A percentile compares a stretch with the other conserved stretches of the same genome.
These are phyloP conservation scores for Limanda limanda DNA, from an alignment of 2,113 vertebrate species.

Conservation along the genomic window DNA sequence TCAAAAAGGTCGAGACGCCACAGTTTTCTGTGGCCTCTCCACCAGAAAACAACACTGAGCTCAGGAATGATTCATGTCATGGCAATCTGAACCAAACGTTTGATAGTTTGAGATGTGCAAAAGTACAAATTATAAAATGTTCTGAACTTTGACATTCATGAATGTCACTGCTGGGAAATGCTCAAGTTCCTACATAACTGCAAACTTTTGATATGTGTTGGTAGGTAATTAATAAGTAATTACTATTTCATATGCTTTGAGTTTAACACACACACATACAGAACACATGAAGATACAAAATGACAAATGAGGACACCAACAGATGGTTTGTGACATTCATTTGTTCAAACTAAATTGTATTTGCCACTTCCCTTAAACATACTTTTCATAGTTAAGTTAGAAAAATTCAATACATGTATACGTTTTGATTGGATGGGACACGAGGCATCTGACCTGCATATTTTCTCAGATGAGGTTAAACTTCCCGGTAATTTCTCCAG, in stretches of 20 bases:
- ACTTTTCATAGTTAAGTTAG: conserved; percentile 14
- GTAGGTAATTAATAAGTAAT: conserved; percentile 22
- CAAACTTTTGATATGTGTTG: conserved; percentile 1
- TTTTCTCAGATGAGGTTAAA: conserved; percentile 55
- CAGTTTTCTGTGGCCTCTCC: conserved; percentile 63
- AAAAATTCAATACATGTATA: neutral
- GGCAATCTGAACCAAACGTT: conserved; percentile 36
- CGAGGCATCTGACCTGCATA: conserved; percentile 51
- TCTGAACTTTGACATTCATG: conserved; percentile 36
- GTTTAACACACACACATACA: neutral
- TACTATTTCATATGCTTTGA: neutral
- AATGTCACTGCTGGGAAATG: conserved; percentile 17
- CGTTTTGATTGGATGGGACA: conserved; percentile 47
- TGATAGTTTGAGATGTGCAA: conserved; percentile 54
- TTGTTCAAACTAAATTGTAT: conserved; percentile 4
- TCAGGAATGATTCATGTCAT: conserved; percentile 66
- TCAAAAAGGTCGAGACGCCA: conserved; percentile 65
- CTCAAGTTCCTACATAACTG: conserved; percentile 22
- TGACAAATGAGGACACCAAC: conserved; percentile 25
- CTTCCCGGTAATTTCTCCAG: conserved; percentile 68
- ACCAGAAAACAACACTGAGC: conserved; percentile 63
- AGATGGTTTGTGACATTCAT: conserved; percentile 5
- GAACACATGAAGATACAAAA: conserved; percentile 21
- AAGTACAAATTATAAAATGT: conserved; percentile 54
- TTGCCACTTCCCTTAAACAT: conserved; percentile 8